Base-by-base conservation (phyloP, 2,888 invertebrate species). In the Heliconius hortense region DNA sequence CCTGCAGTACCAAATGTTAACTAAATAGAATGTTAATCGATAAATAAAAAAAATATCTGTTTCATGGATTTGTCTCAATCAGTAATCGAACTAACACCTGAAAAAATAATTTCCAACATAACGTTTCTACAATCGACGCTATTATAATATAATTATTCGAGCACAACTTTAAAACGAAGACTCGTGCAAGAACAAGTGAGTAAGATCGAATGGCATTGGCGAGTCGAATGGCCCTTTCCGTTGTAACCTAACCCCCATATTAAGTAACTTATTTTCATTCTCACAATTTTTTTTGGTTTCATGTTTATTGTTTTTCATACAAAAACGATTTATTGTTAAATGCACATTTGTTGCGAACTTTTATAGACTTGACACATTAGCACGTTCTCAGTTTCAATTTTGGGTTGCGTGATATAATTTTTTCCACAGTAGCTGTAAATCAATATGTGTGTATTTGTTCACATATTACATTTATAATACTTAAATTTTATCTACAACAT, bases 251-350 rank as follows among this genome's bases (percentile, higher is more conserved):
- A 77, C 77, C 60, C 77, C 72, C 18, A 73, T 71, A 73, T 77
- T 75, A 71, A 76, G 77, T 71, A 72, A 83, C 81, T 80, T 81
- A 82, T 74, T 76, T 71, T 71, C 71, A 64, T 70, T 75, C 74
- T 71, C 64, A 64, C 70, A 66, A 70, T 43, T 71, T 75, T 74
- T 79, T 79, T 77, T 31, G n/a, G n/a, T 76, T 73, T 71, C 67
- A 56, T 75, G 82, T 86, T 85, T 82, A 79, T 82, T 74, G 73
- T 78, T 81, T 79, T 79, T 75, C 76, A 72, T 26, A 74, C 78
- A 68, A 76, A 78, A 78, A 56, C 82, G 82, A 84, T 84, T 86
- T 84, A 84, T 83, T 85, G 84, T 84, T 80, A 82, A 72, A 85
- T 84, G 79, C 85, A 86, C 85, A 86, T 84, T 86, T 83, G 83